Percentiles rank a stretch among this genome's conserved stretches.
phyloP scores from a whole-genome alignment of 2,888 invertebrate genomes.

The Serripes groenlandicus region DNA sequence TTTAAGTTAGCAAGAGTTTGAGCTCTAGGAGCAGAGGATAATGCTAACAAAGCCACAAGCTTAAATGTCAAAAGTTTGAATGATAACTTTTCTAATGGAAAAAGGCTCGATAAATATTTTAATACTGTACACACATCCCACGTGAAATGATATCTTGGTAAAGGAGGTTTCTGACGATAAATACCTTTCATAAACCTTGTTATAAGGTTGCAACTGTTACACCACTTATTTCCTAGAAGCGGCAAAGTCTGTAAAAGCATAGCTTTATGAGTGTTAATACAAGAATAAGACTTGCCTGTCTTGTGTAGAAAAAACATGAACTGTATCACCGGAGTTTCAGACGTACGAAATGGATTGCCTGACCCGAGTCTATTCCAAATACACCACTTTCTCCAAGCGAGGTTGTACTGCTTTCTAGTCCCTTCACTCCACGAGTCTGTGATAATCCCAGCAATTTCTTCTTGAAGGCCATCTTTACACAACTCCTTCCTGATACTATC shows the following conservation, averaged over 20 bases:
- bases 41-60: no score
- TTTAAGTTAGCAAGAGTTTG: no score
- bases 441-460: slow-evolving; percentile 29
- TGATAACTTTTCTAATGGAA: no score
- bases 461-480: slow-evolving; percentile 41
- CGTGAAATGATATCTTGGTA: no score
- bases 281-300: neutral
- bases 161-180: slow-evolving; percentile 16
- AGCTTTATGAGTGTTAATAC: neutral
- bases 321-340: slow-evolving; percentile 28
- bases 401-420: no score
- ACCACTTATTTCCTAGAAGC: slow-evolving; percentile 4
- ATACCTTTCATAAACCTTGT: slow-evolving; percentile 52
- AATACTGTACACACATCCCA: no score
- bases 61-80: no score
- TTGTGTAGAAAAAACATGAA: neutral
- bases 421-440: slow-evolving; percentile 28
- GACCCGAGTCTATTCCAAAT: slow-evolving; percentile 48
- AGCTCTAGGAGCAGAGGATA: no score
- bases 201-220: neutral
- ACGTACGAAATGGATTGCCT: slow-evolving; percentile 30
- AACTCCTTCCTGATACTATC: slow-evolving; percentile 51
- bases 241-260: slow-evolving; percentile 16
- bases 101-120: no score
- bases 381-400: slow-evolving; percentile 51